Evolutionary conservation across 2,888 invertebrate species (phyloP), one percentile per base, ranked within the genome.

Genomic region (Drosophila paracracens): DNA sequence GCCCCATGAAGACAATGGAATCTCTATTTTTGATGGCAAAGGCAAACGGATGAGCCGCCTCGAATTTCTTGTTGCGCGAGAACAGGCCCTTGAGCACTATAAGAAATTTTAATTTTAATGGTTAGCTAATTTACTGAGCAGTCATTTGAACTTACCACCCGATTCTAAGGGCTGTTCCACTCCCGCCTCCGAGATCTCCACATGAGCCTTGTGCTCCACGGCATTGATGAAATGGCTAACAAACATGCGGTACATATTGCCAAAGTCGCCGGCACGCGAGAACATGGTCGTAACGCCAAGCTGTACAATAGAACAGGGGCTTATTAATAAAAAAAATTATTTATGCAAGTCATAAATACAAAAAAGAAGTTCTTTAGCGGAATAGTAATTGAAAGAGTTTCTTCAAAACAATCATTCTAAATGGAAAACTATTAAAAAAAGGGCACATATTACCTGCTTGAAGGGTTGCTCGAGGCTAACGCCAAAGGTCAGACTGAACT

Each of bases 401-500:
- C 43, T 21, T 46, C 21, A 21, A 21, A 13, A 46, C 13, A 46
- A 27, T 29, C n/a, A 11, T 1, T 3, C 6, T 51, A n/a, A 29
- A 52, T 33, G 8, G 4, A 33, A 33, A 16, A 36, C 16, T 53
- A 21, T 25, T 25, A 2, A 18, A 10, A 18, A 18, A 18, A 11
- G 0, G 21, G 16, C 31, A 25, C 2, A 25, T 33, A 67, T 73
- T 54, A 97, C 97, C 94, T 96, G 94, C 43, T 94, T 92, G 61
- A 97, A 93, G 35, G 95, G 89, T 0, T 93, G 92, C n/a, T 94
- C 94, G 60, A 97, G 93, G 66, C 96, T 94, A 5, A 96, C 94
- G 58, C 95, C 95, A 10, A 95, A 95, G 92, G 97, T 96, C 54
- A 97, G 95, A 92, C 96, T 97, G 92, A 98, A 98, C 92, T 96